These are phyloP conservation scores for Phorcus lineatus DNA, from an alignment of 2,888 invertebrate genomes.

Conservation along the genomic window DNA sequence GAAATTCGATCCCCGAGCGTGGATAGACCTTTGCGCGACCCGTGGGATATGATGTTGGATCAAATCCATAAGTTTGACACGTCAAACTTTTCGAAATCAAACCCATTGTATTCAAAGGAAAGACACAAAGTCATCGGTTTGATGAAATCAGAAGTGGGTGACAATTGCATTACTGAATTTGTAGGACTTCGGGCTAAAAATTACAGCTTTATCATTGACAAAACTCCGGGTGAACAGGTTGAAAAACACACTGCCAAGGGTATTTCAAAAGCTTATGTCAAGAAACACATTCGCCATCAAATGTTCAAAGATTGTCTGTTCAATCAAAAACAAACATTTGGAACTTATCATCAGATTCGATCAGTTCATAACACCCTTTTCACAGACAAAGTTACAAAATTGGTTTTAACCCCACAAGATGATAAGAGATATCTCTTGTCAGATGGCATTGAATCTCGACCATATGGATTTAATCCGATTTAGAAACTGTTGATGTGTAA, in stretches of 20 bases:
- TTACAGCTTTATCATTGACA: not conserved
- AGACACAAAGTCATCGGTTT: not conserved
- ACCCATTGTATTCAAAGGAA: not conserved
- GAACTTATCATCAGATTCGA: not conserved
- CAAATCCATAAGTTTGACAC: not conserved
- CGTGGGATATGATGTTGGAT: not conserved
- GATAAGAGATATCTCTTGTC: not conserved
- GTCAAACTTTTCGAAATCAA: not conserved
- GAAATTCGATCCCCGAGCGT: not conserved
- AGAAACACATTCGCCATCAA: not conserved
- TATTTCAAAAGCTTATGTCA: not conserved
- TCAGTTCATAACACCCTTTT: not conserved
- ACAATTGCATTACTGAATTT: not conserved
- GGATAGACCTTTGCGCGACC: not conserved
- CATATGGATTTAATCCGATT: not conserved
- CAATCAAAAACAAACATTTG: not conserved
- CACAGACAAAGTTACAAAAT: not conserved
- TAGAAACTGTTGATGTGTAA: not conserved
- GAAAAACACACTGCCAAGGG: slow-evolving; percentile 1
- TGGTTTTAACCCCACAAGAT: not conserved
- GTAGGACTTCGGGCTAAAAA: not conserved
- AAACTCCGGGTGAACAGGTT: not conserved
- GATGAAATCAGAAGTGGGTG: not conserved
- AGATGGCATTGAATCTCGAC: not conserved
- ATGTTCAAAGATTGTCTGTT: not conserved